These are phyloP conservation scores for Harpagoxenus sublaevis DNA, from an alignment of 2,888 invertebrate species.

Conservation along the genomic window DNA sequence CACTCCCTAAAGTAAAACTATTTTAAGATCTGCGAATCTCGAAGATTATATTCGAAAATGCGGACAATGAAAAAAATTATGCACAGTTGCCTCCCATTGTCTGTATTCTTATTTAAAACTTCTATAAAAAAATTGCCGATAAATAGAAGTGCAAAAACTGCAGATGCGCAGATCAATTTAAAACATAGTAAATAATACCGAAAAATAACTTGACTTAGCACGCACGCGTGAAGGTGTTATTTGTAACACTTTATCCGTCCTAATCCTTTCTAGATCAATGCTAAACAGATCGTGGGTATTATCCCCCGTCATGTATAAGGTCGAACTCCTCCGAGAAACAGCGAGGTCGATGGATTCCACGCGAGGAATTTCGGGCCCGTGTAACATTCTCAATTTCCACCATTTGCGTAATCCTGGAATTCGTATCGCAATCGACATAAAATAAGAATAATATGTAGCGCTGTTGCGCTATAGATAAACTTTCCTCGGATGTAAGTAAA, in stretches of 20 bases:
- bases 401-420: conserved; percentile 78
- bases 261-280: conserved; percentile 76
- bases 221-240: not conserved
- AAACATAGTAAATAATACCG: not conserved
- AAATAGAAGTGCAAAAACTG: not conserved
- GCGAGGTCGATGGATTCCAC: conserved; percentile 82
- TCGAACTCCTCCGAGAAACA: conserved; percentile 80
- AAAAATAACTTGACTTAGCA: not conserved
- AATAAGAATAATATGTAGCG: not conserved
- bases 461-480: not conserved
- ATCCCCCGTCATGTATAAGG: conserved; percentile 83
- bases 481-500: not conserved
- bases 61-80: not conserved
- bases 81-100: not conserved
- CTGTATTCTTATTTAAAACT: not conserved
- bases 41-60: not conserved
- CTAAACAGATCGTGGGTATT: conserved; percentile 80
- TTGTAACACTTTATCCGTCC: not conserved
- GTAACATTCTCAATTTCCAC: conserved; percentile 80
- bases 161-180: not conserved
- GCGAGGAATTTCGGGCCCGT: conserved; percentile 60
- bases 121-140: not conserved
- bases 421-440: not conserved
- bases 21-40: not conserved
- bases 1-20: not conserved